A percentile compares a stretch with the other conserved stretches of the same genome.
Conservation (phyloP, 53 echinoderm and acorn worm genomes). For the Patiria pectinifera region DNA sequence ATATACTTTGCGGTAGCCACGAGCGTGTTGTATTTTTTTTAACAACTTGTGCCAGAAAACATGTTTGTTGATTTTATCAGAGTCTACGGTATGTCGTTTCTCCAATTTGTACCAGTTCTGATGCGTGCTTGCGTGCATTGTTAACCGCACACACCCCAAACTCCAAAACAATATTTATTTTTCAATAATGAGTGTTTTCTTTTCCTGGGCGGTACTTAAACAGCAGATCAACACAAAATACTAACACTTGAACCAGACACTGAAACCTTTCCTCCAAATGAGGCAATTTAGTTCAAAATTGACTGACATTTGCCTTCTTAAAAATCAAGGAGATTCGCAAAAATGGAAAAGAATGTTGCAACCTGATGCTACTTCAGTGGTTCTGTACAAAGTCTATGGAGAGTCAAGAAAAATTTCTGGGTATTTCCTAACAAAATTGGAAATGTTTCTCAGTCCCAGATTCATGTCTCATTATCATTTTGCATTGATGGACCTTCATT, state of each 20-base stretch:
- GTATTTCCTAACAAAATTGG: too few relatives aligned
- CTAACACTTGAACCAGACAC: background rate
- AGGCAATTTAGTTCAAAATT: too few relatives aligned
- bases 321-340: too few relatives aligned
- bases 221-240: background rate
- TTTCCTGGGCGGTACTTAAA: background rate
- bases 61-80: slow-evolving; percentile 37
- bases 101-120: background rate
- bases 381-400: too few relatives aligned
- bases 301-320: too few relatives aligned
- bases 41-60: background rate
- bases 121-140: background rate
- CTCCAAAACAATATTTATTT: slow-evolving; percentile 8
- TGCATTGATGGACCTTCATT: too few relatives aligned
- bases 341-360: too few relatives aligned
- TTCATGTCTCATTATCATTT: too few relatives aligned
- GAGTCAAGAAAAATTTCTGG: too few relatives aligned
- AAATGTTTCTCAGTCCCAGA: too few relatives aligned
- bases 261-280: too few relatives aligned
- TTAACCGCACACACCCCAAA: slow-evolving; percentile 20
- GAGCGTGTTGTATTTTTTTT: background rate
- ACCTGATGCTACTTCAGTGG: too few relatives aligned
- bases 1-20: background rate
- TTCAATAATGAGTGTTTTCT: background rate
- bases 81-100: background rate